Percentiles rank a stretch among this genome's conserved stretches.
Evolutionary conservation across 1,140 invertebrate genomes (phyloP).

Genomic region (Bombus ignitus): DNA sequence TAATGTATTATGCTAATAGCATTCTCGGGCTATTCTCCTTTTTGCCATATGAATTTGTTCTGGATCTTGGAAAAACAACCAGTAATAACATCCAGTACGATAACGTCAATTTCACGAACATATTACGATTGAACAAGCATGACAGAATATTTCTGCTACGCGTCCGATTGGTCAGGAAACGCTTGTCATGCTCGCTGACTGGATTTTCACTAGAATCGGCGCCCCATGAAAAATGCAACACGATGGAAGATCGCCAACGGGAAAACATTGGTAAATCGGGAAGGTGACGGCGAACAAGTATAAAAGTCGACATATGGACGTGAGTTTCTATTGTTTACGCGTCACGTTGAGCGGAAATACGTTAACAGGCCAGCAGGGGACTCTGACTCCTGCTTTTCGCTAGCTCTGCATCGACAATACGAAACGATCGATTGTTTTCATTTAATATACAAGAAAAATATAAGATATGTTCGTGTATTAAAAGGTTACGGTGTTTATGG

Average conservation of each 20-base stretch:
- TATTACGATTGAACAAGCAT: not conserved
- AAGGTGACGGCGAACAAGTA: not conserved
- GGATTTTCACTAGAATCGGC: not conserved
- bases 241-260: not conserved
- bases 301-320: constrained; percentile 23
- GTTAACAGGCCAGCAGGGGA: not conserved
- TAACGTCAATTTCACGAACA: constrained; percentile 1
- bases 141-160: constrained; percentile 6
- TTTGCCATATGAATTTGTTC: too few species aligned
- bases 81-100: not conserved
- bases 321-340: constrained; percentile 5
- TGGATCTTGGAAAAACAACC: not conserved
- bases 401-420: not conserved
- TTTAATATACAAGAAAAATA: not conserved
- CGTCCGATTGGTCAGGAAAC: not conserved
- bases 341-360: not conserved
- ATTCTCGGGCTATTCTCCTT: too few species aligned
- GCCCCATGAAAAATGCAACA: constrained; percentile 43
- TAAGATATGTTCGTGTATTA: not conserved
- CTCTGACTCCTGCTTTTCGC: not conserved
- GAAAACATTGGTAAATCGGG: not conserved
- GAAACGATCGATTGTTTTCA: not conserved
- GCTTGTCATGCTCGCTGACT: not conserved
- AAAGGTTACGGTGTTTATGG: not conserved
- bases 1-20: too few species aligned